phyloP scores from a whole-genome alignment of 2,113 vertebrate species.

The Trematomus loennbergii region DNA sequence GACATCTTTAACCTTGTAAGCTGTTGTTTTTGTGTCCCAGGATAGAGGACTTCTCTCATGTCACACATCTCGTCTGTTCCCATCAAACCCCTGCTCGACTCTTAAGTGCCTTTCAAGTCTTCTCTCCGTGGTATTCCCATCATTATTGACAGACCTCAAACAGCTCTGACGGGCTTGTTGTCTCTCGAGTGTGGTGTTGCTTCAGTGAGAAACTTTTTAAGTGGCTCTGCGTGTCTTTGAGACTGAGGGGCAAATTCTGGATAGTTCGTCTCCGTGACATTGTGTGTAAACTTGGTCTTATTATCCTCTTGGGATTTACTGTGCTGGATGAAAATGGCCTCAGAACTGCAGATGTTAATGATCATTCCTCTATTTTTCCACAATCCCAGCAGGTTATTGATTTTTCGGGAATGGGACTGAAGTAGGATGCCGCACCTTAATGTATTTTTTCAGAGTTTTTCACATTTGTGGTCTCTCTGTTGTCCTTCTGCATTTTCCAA shows the following conservation, averaged over 20 bases:
- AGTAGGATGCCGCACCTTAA: constrained; percentile 23
- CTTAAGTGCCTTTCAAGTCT: constrained; percentile 58
- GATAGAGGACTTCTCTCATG: constrained; percentile 28
- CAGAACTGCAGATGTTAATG: constrained; percentile 51
- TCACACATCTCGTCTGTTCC: constrained; percentile 32
- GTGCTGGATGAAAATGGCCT: constrained; percentile 29
- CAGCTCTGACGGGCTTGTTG: constrained; percentile 19
- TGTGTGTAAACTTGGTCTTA: constrained; percentile 15
- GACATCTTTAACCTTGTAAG: constrained; percentile 49
- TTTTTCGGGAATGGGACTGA: constrained; percentile 37
- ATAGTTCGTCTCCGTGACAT: constrained; percentile 30
- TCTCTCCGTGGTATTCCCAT: constrained; percentile 49
- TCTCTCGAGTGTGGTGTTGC: constrained; percentile 17
- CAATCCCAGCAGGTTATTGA: constrained; percentile 59
- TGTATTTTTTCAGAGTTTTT: constrained; percentile 48
- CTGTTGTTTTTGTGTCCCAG: constrained; percentile 53
- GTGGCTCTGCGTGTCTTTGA: constrained; percentile 27
- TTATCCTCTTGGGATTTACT: constrained; percentile 7
- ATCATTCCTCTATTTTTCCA: constrained; percentile 23
- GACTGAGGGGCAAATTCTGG: constrained; percentile 30
- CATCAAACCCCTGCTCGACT: constrained; percentile 45
- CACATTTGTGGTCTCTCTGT: constrained; percentile 15
- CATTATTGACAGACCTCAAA: constrained; percentile 64
- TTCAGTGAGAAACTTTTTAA: constrained; percentile 32
- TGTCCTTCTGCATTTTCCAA: constrained; percentile 25